Conservation (phyloP, 1,140 invertebrate genomes). For the Gryon sp. region DNA sequence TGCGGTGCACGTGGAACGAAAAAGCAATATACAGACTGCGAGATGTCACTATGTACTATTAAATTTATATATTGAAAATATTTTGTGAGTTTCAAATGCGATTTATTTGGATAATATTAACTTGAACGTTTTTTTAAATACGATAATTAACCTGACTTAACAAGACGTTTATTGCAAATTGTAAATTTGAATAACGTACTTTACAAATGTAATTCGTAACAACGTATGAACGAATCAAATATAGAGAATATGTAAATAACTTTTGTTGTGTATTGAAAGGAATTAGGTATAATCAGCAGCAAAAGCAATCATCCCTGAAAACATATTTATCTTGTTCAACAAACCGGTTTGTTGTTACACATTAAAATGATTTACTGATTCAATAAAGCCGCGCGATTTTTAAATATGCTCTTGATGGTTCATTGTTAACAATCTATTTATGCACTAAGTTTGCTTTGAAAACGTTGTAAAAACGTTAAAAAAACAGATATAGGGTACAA, state of each 20-base stretch:
- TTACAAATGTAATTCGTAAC: conserved; percentile 6
- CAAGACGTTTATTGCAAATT: conserved; percentile 1
- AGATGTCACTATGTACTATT: no score
- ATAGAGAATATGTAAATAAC: conserved; percentile 32
- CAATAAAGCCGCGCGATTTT: conserved; percentile 43
- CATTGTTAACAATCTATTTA: conserved; percentile 18
- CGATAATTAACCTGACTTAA: background rate
- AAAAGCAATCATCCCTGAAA: conserved; percentile 28
- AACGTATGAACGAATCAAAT: background rate
- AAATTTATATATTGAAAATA: no score
- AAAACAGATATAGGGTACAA: no score
- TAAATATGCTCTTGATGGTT: conserved; percentile 13
- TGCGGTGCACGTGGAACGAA: no score
- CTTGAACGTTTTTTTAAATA: no score
- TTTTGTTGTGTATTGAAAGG: conserved; percentile 28
- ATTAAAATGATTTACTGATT: conserved; percentile 53
- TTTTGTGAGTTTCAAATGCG: no score
- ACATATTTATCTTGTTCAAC: conserved; percentile 40
- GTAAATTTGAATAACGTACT: background rate
- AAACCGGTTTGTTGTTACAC: conserved; percentile 48
- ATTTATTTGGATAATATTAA: background rate
- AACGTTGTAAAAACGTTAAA: conserved; percentile 8
- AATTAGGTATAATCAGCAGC: conserved; percentile 31
- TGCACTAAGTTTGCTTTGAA: conserved; percentile 30
- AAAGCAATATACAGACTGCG: no score